Evolutionary conservation across 2,113 vertebrate genomes (phyloP).

Genomic region (Polypterus bichir): DNA sequence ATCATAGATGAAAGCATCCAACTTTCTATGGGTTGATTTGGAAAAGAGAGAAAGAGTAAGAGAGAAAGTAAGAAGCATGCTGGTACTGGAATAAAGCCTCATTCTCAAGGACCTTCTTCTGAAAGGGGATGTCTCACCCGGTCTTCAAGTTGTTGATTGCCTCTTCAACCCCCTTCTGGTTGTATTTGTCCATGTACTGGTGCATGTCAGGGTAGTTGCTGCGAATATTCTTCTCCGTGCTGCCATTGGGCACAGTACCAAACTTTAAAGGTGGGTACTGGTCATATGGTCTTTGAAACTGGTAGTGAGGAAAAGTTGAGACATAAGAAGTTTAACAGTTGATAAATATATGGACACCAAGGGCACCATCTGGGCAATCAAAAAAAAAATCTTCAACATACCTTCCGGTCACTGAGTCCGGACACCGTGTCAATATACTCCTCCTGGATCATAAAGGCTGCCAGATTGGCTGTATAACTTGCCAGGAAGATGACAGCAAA

Average conservation of each 20-base stretch:
- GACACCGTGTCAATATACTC: slow-evolving; percentile 90
- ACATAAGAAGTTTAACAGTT: background rate
- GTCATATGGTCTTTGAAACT: slow-evolving; percentile 85
- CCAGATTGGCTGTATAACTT: slow-evolving; percentile 89
- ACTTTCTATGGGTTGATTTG: slow-evolving; percentile 51
- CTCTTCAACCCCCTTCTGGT: slow-evolving; percentile 82
- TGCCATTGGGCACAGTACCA: slow-evolving; percentile 83
- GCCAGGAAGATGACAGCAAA: slow-evolving; percentile 93
- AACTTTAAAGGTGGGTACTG: slow-evolving; percentile 85
- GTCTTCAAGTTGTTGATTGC: slow-evolving; percentile 79
- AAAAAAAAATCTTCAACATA: slow-evolving; percentile 19
- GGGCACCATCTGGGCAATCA: background rate
- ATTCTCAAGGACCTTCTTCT: background rate
- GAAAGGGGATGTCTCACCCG: slow-evolving; percentile 46
- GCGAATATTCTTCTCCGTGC: slow-evolving; percentile 87
- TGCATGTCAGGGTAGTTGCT: slow-evolving; percentile 91
- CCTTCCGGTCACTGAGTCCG: slow-evolving; percentile 87
- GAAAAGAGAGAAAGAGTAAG: slow-evolving; percentile 11
- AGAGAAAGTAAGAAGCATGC: background rate
- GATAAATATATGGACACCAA: background rate
- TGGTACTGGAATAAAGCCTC: no score
- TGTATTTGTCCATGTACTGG: slow-evolving; percentile 86
- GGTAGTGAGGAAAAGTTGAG: slow-evolving; percentile 24
- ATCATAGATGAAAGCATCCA: slow-evolving; percentile 88
- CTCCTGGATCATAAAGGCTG: slow-evolving; percentile 93